A percentile compares a stretch with the other conserved stretches of the same genome.
These are phyloP conservation scores for Sciurus carolinensis DNA, from an alignment of 2,797 vertebrate genomes.

Conservation along the genomic window DNA sequence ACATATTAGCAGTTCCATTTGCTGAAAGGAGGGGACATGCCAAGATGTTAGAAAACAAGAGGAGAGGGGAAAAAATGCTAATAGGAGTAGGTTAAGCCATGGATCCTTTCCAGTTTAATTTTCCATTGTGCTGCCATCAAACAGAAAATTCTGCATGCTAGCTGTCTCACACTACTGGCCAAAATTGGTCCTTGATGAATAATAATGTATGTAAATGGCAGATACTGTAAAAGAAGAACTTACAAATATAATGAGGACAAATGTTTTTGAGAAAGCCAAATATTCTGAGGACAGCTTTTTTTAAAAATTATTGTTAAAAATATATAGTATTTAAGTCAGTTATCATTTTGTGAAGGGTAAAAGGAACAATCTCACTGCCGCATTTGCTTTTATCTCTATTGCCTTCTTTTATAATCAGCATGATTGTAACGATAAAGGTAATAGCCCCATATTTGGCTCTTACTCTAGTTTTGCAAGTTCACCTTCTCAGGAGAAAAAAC, in stretches of 20 bases:
- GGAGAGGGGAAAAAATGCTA: constrained; percentile 1
- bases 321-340: not conserved
- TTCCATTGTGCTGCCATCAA: constrained; percentile 51
- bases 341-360: constrained; percentile 49
- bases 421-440: constrained; percentile 27
- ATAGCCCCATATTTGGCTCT: not conserved
- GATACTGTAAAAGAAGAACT: constrained; percentile 52
- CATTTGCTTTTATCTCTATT: constrained; percentile 48
- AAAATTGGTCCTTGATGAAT: constrained; percentile 71
- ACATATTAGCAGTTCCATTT: constrained; percentile 37
- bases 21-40: constrained; percentile 33
- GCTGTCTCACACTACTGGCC: constrained; percentile 41
- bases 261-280: constrained; percentile 57
- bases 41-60: constrained; percentile 54
- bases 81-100: constrained; percentile 52
- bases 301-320: constrained; percentile 48
- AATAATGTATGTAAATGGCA: constrained; percentile 75
- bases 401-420: not conserved
- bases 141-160: constrained; percentile 57
- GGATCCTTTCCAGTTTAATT: constrained; percentile 75
- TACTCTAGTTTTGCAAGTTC: constrained; percentile 29
- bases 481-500: not conserved
- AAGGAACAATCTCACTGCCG: constrained; percentile 7
- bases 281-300: constrained; percentile 65
- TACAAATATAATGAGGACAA: constrained; percentile 58